Conservation (phyloP, 1,140 invertebrate genomes). For the Drosophila pectinifera region DNA sequence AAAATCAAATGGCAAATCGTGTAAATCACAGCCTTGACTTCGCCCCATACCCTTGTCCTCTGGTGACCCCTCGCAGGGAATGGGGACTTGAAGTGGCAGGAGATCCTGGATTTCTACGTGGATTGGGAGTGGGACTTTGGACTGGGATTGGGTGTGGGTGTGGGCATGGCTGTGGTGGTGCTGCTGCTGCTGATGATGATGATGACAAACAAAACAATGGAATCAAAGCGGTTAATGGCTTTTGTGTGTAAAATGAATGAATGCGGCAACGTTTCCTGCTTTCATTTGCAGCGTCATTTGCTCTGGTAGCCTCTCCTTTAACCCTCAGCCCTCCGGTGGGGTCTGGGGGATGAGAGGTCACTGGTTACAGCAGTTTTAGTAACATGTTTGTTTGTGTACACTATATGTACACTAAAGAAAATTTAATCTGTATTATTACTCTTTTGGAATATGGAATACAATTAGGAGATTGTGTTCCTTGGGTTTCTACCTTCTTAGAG, state of each 20-base stretch:
- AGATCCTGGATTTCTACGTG: conserved; percentile 2
- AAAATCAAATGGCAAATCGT: conserved; percentile 56
- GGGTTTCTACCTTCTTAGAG: too few species aligned
- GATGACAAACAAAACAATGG: conserved; percentile 82
- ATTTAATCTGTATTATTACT: not conserved
- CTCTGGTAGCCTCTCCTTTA: conserved; percentile 42
- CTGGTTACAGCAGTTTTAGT: conserved; percentile 38
- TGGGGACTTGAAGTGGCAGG: conserved; percentile 15
- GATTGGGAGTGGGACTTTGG: conserved; percentile 3
- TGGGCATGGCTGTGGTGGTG: conserved; percentile 14
- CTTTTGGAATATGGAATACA: too few species aligned
- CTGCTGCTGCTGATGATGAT: conserved; percentile 56
- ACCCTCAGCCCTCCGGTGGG: not conserved
- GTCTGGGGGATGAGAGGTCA: conserved; percentile 8
- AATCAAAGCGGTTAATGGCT: conserved; percentile 83
- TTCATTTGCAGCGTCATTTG: conserved; percentile 82
- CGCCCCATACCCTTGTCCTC: conserved; percentile 35
- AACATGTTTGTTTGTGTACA: conserved; percentile 41
- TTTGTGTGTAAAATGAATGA: conserved; percentile 83
- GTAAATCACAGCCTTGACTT: conserved; percentile 61
- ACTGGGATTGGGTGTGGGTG: conserved; percentile 8
- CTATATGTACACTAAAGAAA: conserved; percentile 10
- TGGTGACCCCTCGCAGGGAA: conserved; percentile 12
- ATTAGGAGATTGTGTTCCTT: too few species aligned
- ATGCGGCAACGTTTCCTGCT: conserved; percentile 77